Base-by-base conservation (phyloP, 2,888 invertebrate genomes). In the Pyrgus malvae region DNA sequence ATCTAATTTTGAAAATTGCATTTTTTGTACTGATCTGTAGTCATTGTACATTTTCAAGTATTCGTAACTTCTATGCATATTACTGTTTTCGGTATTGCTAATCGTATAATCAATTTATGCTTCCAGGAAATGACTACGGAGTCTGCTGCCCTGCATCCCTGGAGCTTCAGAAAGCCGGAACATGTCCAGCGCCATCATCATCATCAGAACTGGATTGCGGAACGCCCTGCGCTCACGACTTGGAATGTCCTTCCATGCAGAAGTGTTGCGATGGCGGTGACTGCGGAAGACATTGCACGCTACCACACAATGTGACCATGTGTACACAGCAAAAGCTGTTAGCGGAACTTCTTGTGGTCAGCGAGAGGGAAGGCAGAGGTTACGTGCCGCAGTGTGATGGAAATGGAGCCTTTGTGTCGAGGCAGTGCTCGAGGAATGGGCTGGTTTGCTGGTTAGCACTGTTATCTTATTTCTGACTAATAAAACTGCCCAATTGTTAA, bases 111-210 rank as follows among this genome's bases (percentile, higher is more conserved):
- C 3, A 23, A 9, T 17, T n/a, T 14, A 21, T 7, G 1, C n/a
- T 42, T 51, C 3, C 77, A 90, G 94, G 94, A 62, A 95, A 96
- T 70, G 97, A 97, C 72, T 97, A 97, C 70, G 97, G 97, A 0
- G 96, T 97, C 9, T 97, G 97, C 73, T 97, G 96, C 69, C 96
- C 96, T 40, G 94, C 94, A 3, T 94, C 94, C 0, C 72, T 95
- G 56, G 93, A 93, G 67, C 92, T 96, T 46, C 92, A 95, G 67
- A 95, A 96, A 74, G 93, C 95, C 0, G 96, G 96, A 1, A 91
- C 93, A 1, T 97, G 97, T 72, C 96, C 96, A 0, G 83, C 82
- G 0, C 80, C 84, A 19, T 75, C 86, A 0, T 78, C 85, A 11
- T 76, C 86, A 0, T 77, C 76, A 0, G 83, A 84, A 0, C 35